phyloP scores from a whole-genome alignment of 2,888 invertebrate species.

The Chydorus sphaericus region DNA sequence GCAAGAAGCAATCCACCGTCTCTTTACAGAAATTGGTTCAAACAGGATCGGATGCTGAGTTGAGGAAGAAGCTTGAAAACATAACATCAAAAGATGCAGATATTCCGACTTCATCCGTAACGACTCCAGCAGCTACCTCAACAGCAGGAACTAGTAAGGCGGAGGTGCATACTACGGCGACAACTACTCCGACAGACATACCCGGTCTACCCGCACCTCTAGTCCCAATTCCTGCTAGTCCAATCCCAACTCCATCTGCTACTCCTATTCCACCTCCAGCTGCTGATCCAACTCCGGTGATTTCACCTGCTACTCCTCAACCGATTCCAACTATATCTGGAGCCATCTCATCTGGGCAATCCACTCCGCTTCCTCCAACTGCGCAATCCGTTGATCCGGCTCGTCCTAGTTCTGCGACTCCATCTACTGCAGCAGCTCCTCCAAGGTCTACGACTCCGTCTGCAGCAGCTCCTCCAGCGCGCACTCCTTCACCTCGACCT shows the following conservation, averaged over 20 bases:
- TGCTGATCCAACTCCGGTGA: not conserved
- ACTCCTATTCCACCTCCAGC: not conserved
- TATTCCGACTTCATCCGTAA: not conserved
- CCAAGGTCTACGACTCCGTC: not conserved
- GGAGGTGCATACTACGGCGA: too few species aligned
- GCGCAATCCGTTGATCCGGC: too few species aligned
- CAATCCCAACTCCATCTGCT: not conserved
- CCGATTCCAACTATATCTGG: too few species aligned
- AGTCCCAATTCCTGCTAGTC: too few species aligned
- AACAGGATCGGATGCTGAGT: not conserved
- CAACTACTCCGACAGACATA: too few species aligned
- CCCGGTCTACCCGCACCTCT: too few species aligned
- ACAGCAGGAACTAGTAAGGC: too few species aligned
- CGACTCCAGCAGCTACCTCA: not conserved
- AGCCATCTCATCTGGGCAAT: too few species aligned
- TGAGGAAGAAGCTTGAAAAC: not conserved
- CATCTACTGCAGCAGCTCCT: not conserved
- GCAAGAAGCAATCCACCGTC: slow-evolving; percentile 11
- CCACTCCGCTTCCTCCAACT: too few species aligned
- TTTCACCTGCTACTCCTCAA: not conserved
- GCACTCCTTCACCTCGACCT: not conserved
- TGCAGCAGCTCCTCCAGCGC: not conserved
- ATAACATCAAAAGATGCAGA: not conserved
- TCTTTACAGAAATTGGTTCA: not conserved
- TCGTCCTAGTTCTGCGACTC: not conserved